Evolutionary conservation across 2,888 invertebrate species (phyloP).

Genomic region (Napeogenes inachia): DNA sequence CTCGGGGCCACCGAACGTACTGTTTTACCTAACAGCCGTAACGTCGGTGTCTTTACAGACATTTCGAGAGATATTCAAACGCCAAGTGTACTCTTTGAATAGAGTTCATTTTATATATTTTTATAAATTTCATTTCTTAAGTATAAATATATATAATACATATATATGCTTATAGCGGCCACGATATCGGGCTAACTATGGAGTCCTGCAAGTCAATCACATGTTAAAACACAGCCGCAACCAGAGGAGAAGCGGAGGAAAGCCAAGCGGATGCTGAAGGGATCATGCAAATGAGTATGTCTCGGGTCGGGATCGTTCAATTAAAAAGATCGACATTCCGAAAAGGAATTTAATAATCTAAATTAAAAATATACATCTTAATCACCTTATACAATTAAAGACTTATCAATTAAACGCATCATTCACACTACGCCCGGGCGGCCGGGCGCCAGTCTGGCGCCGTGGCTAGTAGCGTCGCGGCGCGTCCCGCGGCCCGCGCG

Average conservation of each 20-base stretch:
- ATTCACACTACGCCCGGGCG: constrained; percentile 34
- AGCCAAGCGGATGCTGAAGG: constrained; percentile 28
- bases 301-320: constrained; percentile 23
- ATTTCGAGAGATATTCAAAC: constrained; percentile 17
- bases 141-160: background rate
- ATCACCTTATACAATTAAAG: constrained; percentile 33
- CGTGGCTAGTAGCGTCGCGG: constrained; percentile 22
- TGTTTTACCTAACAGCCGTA: constrained; percentile 27
- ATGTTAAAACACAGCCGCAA: constrained; percentile 45
- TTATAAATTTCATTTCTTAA: background rate
- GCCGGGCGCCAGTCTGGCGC: constrained; percentile 29
- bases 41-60: constrained; percentile 9
- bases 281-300: constrained; percentile 31
- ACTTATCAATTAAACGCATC: constrained; percentile 35
- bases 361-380: constrained; percentile 44
- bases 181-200: constrained; percentile 14
- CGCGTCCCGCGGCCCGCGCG: constrained; percentile 33
- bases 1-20: constrained; percentile 22
- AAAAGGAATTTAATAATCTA: constrained; percentile 55
- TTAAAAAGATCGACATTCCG: constrained; percentile 47
- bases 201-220: constrained; percentile 43
- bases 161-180: constrained; percentile 11
- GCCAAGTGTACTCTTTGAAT: constrained; percentile 10
- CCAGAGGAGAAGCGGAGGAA: constrained; percentile 45
- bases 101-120: background rate